Evolutionary conservation across 2,888 invertebrate genomes (phyloP).

Genomic region (Zygaena filipendulae): DNA sequence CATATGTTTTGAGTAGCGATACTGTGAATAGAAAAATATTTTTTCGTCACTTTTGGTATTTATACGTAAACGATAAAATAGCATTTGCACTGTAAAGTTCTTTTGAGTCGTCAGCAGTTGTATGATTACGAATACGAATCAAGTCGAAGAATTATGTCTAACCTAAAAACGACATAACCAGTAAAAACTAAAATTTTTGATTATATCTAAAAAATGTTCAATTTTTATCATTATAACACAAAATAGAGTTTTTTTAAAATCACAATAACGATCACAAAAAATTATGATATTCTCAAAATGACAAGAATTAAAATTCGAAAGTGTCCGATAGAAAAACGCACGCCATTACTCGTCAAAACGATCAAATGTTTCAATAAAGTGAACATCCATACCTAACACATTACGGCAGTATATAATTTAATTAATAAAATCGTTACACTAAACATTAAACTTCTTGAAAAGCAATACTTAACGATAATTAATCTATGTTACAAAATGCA

Average conservation of each 20-base stretch:
- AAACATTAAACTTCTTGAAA: slow-evolving; percentile 59
- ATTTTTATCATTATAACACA: too few relatives aligned
- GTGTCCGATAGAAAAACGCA: slow-evolving; percentile 71
- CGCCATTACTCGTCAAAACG: slow-evolving; percentile 74
- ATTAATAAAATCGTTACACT: slow-evolving; percentile 47
- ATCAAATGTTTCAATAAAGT: slow-evolving; percentile 53
- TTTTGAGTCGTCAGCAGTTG: slow-evolving; percentile 35
- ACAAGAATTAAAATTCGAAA: slow-evolving; percentile 60
- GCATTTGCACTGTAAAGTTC: slow-evolving; percentile 21
- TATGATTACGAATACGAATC: slow-evolving; percentile 60
- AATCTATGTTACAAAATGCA: slow-evolving; percentile 58
- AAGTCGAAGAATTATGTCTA: slow-evolving; percentile 55
- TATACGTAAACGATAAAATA: too few relatives aligned
- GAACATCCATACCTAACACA: slow-evolving; percentile 76
- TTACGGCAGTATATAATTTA: slow-evolving; percentile 73
- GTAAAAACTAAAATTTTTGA: slow-evolving; percentile 26
- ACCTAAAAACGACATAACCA: slow-evolving; percentile 68
- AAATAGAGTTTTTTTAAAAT: too few relatives aligned
- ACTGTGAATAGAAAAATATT: slow-evolving; percentile 58
- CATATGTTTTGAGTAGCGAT: slow-evolving; percentile 66
- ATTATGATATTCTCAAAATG: slow-evolving; percentile 29
- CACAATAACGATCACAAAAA: too few relatives aligned
- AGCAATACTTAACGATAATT: slow-evolving; percentile 44
- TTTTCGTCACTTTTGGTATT: slow-evolving; percentile 65
- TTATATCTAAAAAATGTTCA: too few relatives aligned